Evolutionary conservation across 2,113 vertebrate species (phyloP), one percentile per base, ranked within the genome.

Genomic region (Scartelaos histophorus): DNA sequence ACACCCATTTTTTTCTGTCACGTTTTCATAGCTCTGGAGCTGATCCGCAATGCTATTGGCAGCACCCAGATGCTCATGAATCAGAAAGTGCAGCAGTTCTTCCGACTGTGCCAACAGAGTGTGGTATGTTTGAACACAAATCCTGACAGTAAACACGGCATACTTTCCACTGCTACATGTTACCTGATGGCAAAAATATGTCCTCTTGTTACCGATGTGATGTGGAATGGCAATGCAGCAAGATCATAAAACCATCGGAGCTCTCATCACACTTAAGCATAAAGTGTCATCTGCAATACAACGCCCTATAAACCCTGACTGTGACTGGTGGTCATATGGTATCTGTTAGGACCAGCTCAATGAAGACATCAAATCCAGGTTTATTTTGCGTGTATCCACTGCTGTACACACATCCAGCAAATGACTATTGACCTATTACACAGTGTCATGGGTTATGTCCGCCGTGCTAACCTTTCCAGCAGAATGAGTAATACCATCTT

Each of bases 51-150:
- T 0, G 96, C 97, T 0, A 96, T 98, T 85, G 97, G 97, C 89
- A 97, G 95, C 2, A 96, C 97, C 68, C 97, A 99, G 90, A 96
- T 99, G 89, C 94, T 99, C 84, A 96, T 98, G 95, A 97, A 96
- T 85, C 98, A 99, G 91, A 99, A 98, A 83, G 96, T 98, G 74
- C 98, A 99, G 90, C 98, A 99, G 93, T 99, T 99, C 87, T 99
- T 98, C 90, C 94, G 96, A 71, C 96, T 99, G 83, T 99, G 98
- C 91, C 97, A 98, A 89, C 97, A 99, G 92, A 99, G 95, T 90
- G 95, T 99, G 97, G 98, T 99, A 88, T 95, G 66, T 73, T 53
- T 66, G 69, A 46, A 57, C 74, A 64, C 34, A 34, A 66, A 54
- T 69, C 69, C 75, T 64, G 68, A 73, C 82, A 80, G 17, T 49